These are phyloP conservation scores for Porites divaricata DNA, from an alignment of 92 coral and sea anemone genomes.

Conservation along the genomic window DNA sequence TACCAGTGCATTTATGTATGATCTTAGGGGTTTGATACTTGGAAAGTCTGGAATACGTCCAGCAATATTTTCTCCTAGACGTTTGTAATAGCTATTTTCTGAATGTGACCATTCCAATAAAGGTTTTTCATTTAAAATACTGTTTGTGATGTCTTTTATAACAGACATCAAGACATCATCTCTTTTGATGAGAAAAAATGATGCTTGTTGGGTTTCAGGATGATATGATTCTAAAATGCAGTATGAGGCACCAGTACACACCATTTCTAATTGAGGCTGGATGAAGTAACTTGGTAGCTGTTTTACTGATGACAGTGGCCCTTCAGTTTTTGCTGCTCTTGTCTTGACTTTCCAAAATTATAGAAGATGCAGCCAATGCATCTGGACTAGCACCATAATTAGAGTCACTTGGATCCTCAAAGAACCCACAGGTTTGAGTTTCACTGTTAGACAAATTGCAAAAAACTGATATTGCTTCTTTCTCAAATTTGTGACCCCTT, in stretches of 20 bases:
- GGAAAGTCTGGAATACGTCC: conserved; percentile 22
- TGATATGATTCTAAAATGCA: conserved; percentile 59
- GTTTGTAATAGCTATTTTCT: background rate
- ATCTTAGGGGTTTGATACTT: conserved; percentile 10
- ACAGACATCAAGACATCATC: conserved; percentile 48
- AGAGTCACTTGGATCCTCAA: conserved; percentile 41
- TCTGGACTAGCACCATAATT: conserved; percentile 58
- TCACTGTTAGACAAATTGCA: conserved; percentile 35
- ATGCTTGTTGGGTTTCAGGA: conserved; percentile 60
- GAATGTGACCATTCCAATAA: conserved; percentile 16
- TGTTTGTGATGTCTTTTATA: conserved; percentile 30
- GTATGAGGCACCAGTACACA: conserved; percentile 52
- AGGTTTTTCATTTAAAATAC: conserved; percentile 22
- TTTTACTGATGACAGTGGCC: conserved; percentile 44
- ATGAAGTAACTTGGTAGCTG: conserved; percentile 39
- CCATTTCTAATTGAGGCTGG: conserved; percentile 57
- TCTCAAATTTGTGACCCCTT: conserved; percentile 42
- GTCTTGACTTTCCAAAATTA: conserved; percentile 51
- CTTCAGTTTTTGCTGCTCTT: conserved; percentile 40
- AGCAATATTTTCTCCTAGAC: too few relatives aligned
- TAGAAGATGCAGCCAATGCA: conserved; percentile 45
- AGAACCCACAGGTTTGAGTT: conserved; percentile 48
- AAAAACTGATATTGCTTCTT: conserved; percentile 39
- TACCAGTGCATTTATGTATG: background rate
- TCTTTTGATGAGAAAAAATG: conserved; percentile 47